Base-by-base conservation (phyloP, 2,113 vertebrate species). In the Propithecus coquereli region DNA sequence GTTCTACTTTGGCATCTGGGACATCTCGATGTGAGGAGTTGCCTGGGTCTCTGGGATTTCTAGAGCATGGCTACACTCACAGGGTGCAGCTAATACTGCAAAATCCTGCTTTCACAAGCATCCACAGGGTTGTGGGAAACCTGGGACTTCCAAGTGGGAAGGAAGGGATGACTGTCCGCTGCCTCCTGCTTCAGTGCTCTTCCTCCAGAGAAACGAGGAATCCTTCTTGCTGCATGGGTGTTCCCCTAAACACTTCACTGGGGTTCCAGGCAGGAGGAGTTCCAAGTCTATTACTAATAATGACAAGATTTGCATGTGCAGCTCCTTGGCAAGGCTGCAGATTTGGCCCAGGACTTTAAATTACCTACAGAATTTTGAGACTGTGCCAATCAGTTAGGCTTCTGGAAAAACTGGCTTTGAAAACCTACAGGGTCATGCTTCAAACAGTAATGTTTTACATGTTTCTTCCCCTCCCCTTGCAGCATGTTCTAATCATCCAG, bases 351-450 rank as follows among this genome's bases (percentile, higher is more conserved):
- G 81, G 65, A 76, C 77, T 87, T 81, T 54, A 87, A 91, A 73
- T 96, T 87, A 95, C 90, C 94, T 91, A 18, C 93, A 95, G 96
- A 91, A 79, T 43, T 82, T 96, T 97, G 97, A 96, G 94, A 77
- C 18, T 27, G 43, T 73, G 95, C 97, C 97, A 93, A 91, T 95
- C 96, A 94, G 91, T 93, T 96, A 97, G 92, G 92, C 61, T 97
- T 95, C 95, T 95, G 86, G 89, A 95, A 95, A 94, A 92, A 81
- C 43, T 92, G 63, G n/a, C 88, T 96, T 97, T 94, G 91, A 91
- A 91, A 95, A 85, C 17, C 66, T 77, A 52, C 47, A 95, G 63
- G 71, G 86, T 95, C 73, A 59, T 37, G 82, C 95, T 77, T 94
- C 89, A 93, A 89, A 85, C 77, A 74, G 32, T 37, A 68, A 93